These are phyloP conservation scores for Fistularia commersonii DNA, from an alignment of 2,797 vertebrate species.

Conservation along the genomic window DNA sequence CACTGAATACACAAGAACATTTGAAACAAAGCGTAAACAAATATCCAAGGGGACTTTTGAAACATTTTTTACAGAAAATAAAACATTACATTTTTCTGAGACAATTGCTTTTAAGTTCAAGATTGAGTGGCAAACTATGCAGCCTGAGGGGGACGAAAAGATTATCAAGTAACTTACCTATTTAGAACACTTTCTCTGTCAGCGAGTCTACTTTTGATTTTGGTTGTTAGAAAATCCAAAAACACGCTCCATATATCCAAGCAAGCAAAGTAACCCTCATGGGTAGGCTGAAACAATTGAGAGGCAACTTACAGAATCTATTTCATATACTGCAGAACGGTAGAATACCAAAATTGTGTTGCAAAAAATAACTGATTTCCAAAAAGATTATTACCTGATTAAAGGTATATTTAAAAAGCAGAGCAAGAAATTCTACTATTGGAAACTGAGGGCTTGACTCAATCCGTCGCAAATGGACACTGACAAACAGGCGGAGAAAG, in stretches of 20 bases:
- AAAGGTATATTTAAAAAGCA: conserved; percentile 98
- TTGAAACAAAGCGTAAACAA: background rate
- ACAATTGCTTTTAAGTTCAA: background rate
- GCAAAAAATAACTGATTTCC: background rate
- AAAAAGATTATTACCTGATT: conserved; percentile 84
- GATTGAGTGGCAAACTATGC: no score
- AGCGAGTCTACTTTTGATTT: conserved; percentile 92
- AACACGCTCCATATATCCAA: conserved; percentile 98
- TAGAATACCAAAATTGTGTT: background rate
- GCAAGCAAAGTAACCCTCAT: conserved; percentile 97
- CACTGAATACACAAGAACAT: background rate
- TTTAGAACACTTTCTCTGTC: conserved; percentile 92
- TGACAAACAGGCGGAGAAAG: conserved; percentile 96
- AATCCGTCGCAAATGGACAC: conserved; percentile 92
- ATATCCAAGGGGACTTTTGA: background rate
- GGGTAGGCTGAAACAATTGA: conserved; percentile 81
- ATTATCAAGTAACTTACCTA: conserved; percentile 73
- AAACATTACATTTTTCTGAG: background rate
- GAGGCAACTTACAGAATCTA: background rate
- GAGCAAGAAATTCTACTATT: conserved; percentile 91
- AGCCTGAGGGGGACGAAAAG: background rate
- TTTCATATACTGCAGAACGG: background rate
- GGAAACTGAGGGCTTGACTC: conserved; percentile 97
- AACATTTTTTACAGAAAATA: background rate
- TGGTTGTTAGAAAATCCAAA: conserved; percentile 95